These are phyloP conservation scores for Heliothis subflexa DNA, from an alignment of 1,140 invertebrate species.

Conservation along the genomic window DNA sequence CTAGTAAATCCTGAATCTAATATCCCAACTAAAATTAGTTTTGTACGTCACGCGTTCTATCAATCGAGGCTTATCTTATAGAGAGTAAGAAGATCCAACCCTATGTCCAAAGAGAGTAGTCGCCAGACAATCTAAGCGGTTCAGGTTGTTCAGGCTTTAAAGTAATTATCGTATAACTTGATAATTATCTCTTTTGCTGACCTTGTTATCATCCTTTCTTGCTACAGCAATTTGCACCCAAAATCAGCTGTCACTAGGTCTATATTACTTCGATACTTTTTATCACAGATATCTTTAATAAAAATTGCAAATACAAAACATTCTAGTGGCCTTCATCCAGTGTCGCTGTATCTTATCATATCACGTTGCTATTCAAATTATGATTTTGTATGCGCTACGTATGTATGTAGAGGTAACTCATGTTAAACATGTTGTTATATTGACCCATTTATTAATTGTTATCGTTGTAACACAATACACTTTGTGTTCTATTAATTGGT, in stretches of 20 bases:
- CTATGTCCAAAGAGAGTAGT: neutral
- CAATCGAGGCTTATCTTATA: neutral
- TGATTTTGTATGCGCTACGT: conserved; percentile 21
- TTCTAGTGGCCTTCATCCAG: conserved; percentile 38
- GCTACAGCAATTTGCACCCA: conserved; percentile 18
- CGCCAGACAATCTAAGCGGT: neutral
- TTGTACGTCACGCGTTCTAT: conserved; percentile 6
- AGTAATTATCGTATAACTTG: conserved; percentile 42
- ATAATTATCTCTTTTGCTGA: conserved; percentile 40
- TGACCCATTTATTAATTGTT: conserved; percentile 20
- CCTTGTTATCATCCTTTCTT: conserved; percentile 28
- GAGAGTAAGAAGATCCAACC: neutral
- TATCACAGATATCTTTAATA: conserved; percentile 41
- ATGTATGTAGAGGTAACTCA: conserved; percentile 15
- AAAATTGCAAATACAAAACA: conserved; percentile 45
- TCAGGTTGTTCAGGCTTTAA: conserved; percentile 24
- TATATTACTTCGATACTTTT: neutral
- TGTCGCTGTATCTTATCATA: conserved; percentile 48
- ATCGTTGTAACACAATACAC: conserved; percentile 8
- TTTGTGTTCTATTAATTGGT: conserved; percentile 27
- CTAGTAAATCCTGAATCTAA: neutral
- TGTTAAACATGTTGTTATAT: conserved; percentile 23
- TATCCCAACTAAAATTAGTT: neutral
- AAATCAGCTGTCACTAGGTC: neutral
- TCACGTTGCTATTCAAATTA: conserved; percentile 45